phyloP scores from a whole-genome alignment of 1,140 invertebrate genomes.

The Coenobita brevimanus region DNA sequence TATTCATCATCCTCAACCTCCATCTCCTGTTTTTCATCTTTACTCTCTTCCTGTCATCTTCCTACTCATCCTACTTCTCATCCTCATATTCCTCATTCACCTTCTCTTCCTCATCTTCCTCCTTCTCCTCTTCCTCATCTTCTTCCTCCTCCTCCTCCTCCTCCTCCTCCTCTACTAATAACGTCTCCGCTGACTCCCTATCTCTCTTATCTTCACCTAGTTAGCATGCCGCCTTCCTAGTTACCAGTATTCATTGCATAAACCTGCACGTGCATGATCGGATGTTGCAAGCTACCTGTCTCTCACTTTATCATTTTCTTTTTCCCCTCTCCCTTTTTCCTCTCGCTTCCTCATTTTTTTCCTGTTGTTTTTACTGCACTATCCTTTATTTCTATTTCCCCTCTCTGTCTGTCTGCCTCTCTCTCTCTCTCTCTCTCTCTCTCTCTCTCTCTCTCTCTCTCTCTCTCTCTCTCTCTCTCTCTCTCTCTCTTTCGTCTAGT shows the following conservation, averaged over 20 bases:
- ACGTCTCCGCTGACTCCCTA: background rate
- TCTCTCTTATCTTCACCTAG: background rate
- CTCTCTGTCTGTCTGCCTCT: too few relatives aligned
- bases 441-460: too few relatives aligned
- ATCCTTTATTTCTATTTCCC: too few relatives aligned
- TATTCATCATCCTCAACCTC: background rate
- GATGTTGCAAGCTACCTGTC: too few relatives aligned
- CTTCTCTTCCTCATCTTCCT: background rate
- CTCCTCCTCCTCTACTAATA: background rate
- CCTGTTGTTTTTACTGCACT: too few relatives aligned
- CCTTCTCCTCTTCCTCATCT: background rate
- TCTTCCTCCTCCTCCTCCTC: background rate
- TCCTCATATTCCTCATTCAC: background rate
- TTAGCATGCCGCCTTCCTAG: constrained; percentile 40
- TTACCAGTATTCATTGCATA: too few relatives aligned
- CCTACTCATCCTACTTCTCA: background rate
- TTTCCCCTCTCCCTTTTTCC: background rate
- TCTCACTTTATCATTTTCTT: background rate
- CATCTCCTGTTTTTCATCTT: background rate
- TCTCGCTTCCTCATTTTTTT: too few relatives aligned
- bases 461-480: background rate
- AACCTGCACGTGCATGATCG: too few relatives aligned
- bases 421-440: too few relatives aligned
- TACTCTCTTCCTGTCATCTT: too few relatives aligned
- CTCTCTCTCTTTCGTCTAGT: too few relatives aligned